Conservation (phyloP, 2,888 invertebrate species). For the Ceratothoa steindachneri region DNA sequence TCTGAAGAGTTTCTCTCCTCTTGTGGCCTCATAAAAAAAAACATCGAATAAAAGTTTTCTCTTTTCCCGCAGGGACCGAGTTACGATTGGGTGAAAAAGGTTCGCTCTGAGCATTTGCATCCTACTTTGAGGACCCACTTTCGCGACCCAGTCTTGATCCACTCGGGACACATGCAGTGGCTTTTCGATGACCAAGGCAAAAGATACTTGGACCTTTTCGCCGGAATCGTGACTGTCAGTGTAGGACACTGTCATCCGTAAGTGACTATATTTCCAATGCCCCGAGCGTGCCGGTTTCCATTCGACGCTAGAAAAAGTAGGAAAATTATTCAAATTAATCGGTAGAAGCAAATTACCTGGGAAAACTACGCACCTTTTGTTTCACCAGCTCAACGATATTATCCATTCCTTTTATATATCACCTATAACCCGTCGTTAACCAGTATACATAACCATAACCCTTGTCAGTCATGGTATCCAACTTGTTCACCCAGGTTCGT, state of each 20-base stretch:
- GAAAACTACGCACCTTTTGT: no score
- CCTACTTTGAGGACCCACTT: slow-evolving; percentile 72
- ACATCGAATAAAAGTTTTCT: no score
- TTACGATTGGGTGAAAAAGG: neutral
- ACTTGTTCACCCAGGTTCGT: no score
- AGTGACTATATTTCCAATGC: slow-evolving; percentile 54
- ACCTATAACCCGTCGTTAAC: no score
- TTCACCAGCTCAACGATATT: no score
- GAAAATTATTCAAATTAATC: neutral
- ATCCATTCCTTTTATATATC: no score
- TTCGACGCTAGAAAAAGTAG: neutral
- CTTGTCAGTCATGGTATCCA: no score
- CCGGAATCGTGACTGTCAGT: slow-evolving; percentile 93
- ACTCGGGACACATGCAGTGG: slow-evolving; percentile 88
- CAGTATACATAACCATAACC: no score
- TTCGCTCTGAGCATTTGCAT: slow-evolving; percentile 58
- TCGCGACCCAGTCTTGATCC: slow-evolving; percentile 74
- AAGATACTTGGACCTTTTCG: slow-evolving; percentile 90
- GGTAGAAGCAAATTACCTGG: neutral
- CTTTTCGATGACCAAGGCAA: slow-evolving; percentile 79
- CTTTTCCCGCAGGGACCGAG: neutral
- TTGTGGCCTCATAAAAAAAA: no score
- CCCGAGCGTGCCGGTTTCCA: neutral
- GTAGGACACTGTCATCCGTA: slow-evolving; percentile 98
- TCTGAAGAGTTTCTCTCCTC: no score